Base-by-base conservation (phyloP, 1,140 invertebrate species). In the Papilio polytes region DNA sequence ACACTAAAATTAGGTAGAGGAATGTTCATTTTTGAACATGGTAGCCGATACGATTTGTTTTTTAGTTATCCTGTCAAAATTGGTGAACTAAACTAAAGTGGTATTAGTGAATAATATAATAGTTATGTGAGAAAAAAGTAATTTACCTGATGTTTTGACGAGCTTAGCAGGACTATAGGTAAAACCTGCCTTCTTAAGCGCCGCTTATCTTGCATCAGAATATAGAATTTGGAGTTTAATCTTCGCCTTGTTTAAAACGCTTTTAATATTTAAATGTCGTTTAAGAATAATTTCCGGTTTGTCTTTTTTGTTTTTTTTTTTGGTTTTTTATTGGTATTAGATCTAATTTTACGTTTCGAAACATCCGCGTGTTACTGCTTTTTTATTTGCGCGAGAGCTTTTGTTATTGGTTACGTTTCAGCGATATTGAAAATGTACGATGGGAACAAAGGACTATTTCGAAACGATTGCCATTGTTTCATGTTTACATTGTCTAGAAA, bases 401-500 rank as follows among this genome's bases (percentile, higher is more conserved):
- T 70, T 70, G 63, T 70, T 70, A 70, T 70, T 70, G 22, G 63
- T 70, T 31, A 31, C 63, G 63, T 70, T 70, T 70, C 26, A 70
- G 63, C 26, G 26, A 36, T 70, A 70, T 70, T 70, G 63, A 70
- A 70, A 70, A 70, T 70, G 63, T 31, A 70, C 63, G 26, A 70
- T 26, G 63, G 63, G 63, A 70, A 70, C 63, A 70, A 70, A 70
- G 63, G 63, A 70, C 63, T 70, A 70, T 70, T 70, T 70, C 13
- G 63, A 18, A 70, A 70, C 63, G 63, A 70, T 70, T 70, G 63
- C 63, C 36, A 70, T 70, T 70, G 63, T 70, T 70, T 70, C 63
- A 70, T 70, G 63, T 70, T 70, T 70, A 70, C 63, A 70, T 70
- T 70, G 63, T 70, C 63, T 70, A 70, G 26, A 31, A 70, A 70